Conservation (phyloP, 2,797 vertebrate genomes). For the Pygocentrus nattereri region DNA sequence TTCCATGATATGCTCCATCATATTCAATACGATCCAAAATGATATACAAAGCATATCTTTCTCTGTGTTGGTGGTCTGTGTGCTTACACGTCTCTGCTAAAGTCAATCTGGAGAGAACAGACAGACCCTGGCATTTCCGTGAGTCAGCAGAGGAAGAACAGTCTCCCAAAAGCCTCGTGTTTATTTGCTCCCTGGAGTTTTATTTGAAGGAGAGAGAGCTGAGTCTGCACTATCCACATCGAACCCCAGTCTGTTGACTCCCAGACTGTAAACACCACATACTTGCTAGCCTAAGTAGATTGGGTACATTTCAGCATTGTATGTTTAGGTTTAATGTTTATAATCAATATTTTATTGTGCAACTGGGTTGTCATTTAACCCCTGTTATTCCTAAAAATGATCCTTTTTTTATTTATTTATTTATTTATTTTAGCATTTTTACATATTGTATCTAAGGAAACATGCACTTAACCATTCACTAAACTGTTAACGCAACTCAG, state of each 20-base stretch:
- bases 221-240: constrained; percentile 34
- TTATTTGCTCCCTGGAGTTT: constrained; percentile 33
- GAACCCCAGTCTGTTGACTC: neutral
- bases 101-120: neutral
- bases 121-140: neutral
- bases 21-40: too few relatives aligned
- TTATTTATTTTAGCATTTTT: too few relatives aligned
- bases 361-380: too few relatives aligned
- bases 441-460: too few relatives aligned
- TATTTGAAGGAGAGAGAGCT: constrained; percentile 38
- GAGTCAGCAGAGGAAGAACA: neutral
- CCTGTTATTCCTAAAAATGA: too few relatives aligned
- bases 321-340: neutral
- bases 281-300: neutral
- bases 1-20: too few relatives aligned
- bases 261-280: constrained; percentile 19
- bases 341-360: too few relatives aligned
- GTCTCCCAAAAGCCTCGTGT: constrained; percentile 10
- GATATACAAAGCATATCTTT: neutral
- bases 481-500: too few relatives aligned
- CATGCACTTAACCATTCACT: too few relatives aligned
- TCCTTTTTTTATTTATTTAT: too few relatives aligned
- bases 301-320: neutral
- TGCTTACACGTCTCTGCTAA: neutral
- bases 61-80: neutral